Percentiles rank a stretch among this genome's conserved stretches.
phyloP scores from a whole-genome alignment of 1,140 invertebrate genomes.

The Drosophila burlai region DNA sequence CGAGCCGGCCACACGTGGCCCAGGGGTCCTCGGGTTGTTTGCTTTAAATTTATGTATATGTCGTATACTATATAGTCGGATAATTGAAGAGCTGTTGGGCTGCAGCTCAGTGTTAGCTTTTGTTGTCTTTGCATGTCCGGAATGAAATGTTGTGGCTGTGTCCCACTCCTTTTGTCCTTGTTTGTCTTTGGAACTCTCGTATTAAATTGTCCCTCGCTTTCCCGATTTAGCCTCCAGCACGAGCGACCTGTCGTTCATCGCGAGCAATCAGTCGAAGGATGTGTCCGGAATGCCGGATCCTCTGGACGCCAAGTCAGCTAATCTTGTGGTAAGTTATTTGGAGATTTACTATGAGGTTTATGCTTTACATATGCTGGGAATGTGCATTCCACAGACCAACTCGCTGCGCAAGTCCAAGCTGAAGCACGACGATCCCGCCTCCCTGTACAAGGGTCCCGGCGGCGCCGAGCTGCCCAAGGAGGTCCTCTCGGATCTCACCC shows the following conservation, averaged over 20 bases:
- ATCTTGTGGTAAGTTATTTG: constrained; percentile 62
- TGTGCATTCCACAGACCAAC: constrained; percentile 45
- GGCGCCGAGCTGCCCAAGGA: constrained; percentile 87
- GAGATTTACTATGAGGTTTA: neutral
- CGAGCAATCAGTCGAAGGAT: constrained; percentile 73
- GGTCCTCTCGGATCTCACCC: constrained; percentile 89
- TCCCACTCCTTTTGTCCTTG: neutral
- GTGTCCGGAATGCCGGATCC: constrained; percentile 81
- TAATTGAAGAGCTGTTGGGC: constrained; percentile 7
- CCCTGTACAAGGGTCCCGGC: constrained; percentile 85
- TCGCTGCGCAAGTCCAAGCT: constrained; percentile 84
- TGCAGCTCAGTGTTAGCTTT: constrained; percentile 6
- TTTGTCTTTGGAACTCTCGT: neutral
- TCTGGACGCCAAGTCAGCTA: constrained; percentile 64
- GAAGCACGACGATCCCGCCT: constrained; percentile 79
- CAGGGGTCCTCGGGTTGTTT: constrained; percentile 11
- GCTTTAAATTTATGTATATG: constrained; percentile 20
- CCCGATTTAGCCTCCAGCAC: constrained; percentile 78
- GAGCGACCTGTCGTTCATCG: constrained; percentile 81
- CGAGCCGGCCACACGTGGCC: constrained; percentile 3
- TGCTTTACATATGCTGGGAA: neutral
- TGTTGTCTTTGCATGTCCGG: constrained; percentile 31
- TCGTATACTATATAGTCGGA: constrained; percentile 1
- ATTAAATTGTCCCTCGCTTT: neutral
- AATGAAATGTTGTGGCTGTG: constrained; percentile 27